Evolutionary conservation across 2,113 vertebrate genomes (phyloP), one percentile per base, ranked within the genome.

Genomic region (Sinocyclocheilus anshuiensis): DNA sequence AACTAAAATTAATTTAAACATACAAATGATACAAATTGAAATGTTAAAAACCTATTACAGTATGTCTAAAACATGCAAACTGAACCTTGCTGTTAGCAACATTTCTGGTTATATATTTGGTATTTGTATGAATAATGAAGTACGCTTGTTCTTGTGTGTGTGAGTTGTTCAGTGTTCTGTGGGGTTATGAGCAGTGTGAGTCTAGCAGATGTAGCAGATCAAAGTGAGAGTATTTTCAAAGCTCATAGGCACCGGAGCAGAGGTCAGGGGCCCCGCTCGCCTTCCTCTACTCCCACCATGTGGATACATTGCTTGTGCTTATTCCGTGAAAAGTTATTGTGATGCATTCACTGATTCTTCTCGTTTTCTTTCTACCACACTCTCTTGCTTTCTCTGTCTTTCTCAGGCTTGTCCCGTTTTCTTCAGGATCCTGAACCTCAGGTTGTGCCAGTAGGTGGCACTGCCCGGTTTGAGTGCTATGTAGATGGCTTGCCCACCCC

Each of bases 381-480:
- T 78, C 24, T 76, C 78, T 75, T 33, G 72, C 29, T 86, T 36
- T 55, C 3, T 59, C 3, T 90, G 33, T 72, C 59, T 53, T 10
- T 83, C n/a, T 48, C 92, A 99, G 98, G 94, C 20, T 94, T 99
- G 4, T 93, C 96, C 18, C 91, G 88, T 83, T 98, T 99, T 92
- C 94, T 93, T 87, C 95, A 95, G 85, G 95, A 97, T 88, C 98
- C 98, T 0, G 95, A 95, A 77, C 87, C 95, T 0, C 97, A 98
- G 91, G 92, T 85, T 0, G 97, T 97, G 88, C 92, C 94, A 2
- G 89, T 92, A 83, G 96, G 97, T 29, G 95, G 94, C 86, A 93
- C 95, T 22, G 97, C 96, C 20, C 94, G 97, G 45, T 98, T 99
- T 48, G 93, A 97, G 91, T 99, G 98, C 92, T 94, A 94, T 69